phyloP scores from a whole-genome alignment of 2,113 vertebrate species.

The Podarcis muralis region DNA sequence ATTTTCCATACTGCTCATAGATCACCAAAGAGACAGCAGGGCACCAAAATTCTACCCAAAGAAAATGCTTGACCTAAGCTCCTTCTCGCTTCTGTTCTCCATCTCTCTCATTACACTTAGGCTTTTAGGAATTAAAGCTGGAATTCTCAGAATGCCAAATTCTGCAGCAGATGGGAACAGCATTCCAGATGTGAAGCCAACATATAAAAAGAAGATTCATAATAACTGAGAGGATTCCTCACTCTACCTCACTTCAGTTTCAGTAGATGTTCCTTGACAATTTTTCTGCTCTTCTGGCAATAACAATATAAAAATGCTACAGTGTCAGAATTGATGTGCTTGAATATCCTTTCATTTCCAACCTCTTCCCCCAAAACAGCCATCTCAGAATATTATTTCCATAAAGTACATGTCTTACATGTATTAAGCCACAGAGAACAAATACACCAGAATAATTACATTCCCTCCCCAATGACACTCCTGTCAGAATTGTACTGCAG shows the following conservation, averaged over 20 bases:
- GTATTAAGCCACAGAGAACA: background rate
- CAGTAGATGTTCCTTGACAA: background rate
- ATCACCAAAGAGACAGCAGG: background rate
- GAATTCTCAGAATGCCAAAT: constrained; percentile 1
- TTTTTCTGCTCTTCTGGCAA: background rate
- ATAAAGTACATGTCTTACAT: background rate
- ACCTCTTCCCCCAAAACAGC: background rate
- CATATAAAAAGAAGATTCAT: background rate
- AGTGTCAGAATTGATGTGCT: background rate
- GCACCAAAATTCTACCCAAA: background rate
- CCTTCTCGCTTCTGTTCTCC: background rate
- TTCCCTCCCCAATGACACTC: background rate
- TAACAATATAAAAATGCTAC: background rate
- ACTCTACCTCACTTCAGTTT: background rate
- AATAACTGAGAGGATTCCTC: background rate
- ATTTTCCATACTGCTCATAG: background rate
- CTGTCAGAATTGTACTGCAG: background rate
- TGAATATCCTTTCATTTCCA: background rate
- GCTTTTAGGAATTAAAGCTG: background rate
- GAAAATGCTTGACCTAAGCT: background rate
- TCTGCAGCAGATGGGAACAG: background rate
- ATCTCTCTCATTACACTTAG: background rate
- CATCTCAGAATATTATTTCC: background rate
- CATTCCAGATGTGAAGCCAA: background rate
- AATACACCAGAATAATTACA: background rate